A percentile compares a stretch with the other conserved stretches of the same genome.
Conservation (phyloP, 2,888 invertebrate species). For the Orthosia incerta region DNA sequence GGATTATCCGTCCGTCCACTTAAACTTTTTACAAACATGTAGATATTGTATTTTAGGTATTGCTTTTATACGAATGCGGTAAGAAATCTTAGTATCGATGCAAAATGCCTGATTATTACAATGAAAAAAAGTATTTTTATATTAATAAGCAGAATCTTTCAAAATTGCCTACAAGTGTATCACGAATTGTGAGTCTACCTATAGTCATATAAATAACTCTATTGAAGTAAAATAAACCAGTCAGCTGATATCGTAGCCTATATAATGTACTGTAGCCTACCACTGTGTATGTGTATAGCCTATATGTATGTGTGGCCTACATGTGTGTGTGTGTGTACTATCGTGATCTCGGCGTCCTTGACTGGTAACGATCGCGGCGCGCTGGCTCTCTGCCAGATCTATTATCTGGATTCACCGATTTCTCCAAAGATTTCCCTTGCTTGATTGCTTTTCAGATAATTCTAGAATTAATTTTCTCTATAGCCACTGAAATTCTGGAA, state of each 20-base stretch:
- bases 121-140: no score
- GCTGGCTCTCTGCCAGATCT: slow-evolving; percentile 79
- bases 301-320: slow-evolving; percentile 22
- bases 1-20: background rate
- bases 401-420: slow-evolving; percentile 71
- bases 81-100: background rate
- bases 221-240: slow-evolving; percentile 65
- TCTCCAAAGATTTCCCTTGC: slow-evolving; percentile 59
- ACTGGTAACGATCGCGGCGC: slow-evolving; percentile 75
- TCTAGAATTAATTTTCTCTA: slow-evolving; percentile 42
- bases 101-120: background rate
- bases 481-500: slow-evolving; percentile 20
- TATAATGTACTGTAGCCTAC: slow-evolving; percentile 45
- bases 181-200: background rate
- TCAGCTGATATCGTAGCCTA: slow-evolving; percentile 64
- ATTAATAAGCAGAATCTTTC: background rate
- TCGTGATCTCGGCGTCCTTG: slow-evolving; percentile 76
- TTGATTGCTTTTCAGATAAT: slow-evolving; percentile 51
- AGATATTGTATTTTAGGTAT: background rate
- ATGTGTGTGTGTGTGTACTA: slow-evolving; percentile 59
- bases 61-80: background rate
- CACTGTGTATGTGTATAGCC: slow-evolving; percentile 5
- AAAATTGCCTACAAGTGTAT: background rate
- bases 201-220: slow-evolving; percentile 21
- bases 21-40: background rate